These are phyloP conservation scores for Pygoscelis adeliae DNA, from an alignment of 2,113 vertebrate genomes.

Conservation along the genomic window DNA sequence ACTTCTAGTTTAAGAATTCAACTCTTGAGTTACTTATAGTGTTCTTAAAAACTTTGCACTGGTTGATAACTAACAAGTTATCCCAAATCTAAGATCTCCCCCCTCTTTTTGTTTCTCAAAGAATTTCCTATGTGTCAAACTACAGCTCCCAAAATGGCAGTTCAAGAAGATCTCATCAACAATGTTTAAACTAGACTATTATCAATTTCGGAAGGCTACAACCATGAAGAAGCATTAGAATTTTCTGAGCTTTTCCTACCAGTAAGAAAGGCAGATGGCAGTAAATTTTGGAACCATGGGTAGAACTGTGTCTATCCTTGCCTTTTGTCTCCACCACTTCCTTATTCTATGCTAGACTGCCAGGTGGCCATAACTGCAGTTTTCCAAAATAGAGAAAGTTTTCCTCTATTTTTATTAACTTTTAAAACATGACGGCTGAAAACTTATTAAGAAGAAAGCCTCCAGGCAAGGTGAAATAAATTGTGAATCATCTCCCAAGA, in stretches of 20 bases:
- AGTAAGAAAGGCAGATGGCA: neutral
- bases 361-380: neutral
- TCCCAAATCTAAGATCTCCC: neutral
- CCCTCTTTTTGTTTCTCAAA: neutral
- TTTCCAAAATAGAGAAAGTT: neutral
- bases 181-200: neutral
- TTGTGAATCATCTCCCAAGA: conserved; percentile 5
- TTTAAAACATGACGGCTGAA: neutral
- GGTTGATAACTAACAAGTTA: neutral
- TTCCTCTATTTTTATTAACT: neutral
- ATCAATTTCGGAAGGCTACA: neutral
- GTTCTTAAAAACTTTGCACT: neutral
- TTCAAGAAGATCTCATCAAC: neutral
- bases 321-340: neutral
- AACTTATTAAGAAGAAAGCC: neutral
- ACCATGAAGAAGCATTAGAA: neutral
- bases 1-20: neutral
- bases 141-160: neutral
- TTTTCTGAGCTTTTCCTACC: neutral
- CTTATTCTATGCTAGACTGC: neutral
- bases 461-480: neutral
- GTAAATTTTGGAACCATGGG: neutral
- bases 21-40: neutral
- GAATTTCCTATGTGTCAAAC: neutral
- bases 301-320: neutral